A percentile compares a stretch with the other conserved stretches of the same genome.
Evolutionary conservation across 2,888 invertebrate genomes (phyloP).

Genomic region (Hydrotaea diabolus): DNA sequence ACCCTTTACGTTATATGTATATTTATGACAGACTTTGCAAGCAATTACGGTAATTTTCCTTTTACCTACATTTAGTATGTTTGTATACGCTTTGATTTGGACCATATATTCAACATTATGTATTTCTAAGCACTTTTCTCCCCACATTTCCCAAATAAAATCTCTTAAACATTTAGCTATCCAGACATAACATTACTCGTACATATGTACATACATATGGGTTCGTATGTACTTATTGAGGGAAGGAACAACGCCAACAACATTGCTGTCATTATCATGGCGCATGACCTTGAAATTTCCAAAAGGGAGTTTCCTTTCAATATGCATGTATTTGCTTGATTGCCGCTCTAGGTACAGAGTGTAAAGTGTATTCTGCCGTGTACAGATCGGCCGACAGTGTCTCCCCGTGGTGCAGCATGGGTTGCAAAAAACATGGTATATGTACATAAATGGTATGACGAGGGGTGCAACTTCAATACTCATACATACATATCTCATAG

Average conservation of each 20-base stretch:
- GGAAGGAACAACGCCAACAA: neutral
- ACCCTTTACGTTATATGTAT: no score
- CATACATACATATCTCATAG: neutral
- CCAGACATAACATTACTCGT: no score
- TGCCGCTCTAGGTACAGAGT: neutral
- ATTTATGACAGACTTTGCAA: no score
- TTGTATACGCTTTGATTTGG: neutral
- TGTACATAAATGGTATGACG: neutral
- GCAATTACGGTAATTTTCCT: no score
- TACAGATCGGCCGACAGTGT: neutral
- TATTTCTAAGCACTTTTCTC: neutral
- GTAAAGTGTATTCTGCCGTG: neutral
- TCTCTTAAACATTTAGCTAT: neutral
- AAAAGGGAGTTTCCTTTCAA: constrained; percentile 60
- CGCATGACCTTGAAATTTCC: constrained; percentile 70
- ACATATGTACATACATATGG: no score
- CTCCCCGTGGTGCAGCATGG: neutral
- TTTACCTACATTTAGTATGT: no score
- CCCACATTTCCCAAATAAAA: neutral
- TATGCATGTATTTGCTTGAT: constrained; percentile 5
- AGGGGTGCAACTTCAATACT: neutral
- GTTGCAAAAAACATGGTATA: neutral
- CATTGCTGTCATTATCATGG: constrained; percentile 49
- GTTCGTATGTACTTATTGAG: neutral
- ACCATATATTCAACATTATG: neutral